These are phyloP conservation scores for Uloborus plumipes DNA, from an alignment of 2,888 invertebrate genomes.

Conservation along the genomic window DNA sequence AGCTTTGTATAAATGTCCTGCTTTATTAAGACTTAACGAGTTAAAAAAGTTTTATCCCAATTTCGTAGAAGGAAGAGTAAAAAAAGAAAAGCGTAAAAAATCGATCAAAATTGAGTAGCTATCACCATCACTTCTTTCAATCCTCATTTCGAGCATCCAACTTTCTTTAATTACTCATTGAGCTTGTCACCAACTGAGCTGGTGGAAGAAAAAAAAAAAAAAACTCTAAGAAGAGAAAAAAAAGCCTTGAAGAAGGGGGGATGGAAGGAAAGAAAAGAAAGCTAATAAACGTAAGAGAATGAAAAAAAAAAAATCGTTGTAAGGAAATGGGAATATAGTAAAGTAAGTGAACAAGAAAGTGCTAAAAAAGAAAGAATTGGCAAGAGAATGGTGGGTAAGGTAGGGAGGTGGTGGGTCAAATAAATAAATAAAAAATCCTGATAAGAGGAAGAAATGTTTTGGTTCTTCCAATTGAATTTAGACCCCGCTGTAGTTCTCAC, in stretches of 20 bases:
- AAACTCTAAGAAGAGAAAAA: constrained; percentile 2
- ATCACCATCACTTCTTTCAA: constrained; percentile 29
- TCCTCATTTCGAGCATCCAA: not conserved
- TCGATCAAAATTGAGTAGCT: constrained; percentile 53
- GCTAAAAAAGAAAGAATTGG: not conserved
- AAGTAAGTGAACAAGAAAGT: constrained; percentile 34
- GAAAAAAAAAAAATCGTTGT: constrained; percentile 11
- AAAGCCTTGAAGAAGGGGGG: not conserved
- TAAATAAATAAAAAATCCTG: too few relatives aligned
- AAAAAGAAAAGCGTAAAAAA: constrained; percentile 8
- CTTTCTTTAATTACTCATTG: constrained; percentile 64
- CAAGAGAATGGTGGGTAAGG: not conserved
- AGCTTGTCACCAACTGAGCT: constrained; percentile 51
- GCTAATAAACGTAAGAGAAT: not conserved
- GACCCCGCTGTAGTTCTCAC: constrained; percentile 43
- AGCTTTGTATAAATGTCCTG: too few relatives aligned
- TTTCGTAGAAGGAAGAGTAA: constrained; percentile 4
- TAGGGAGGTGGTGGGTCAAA: not conserved
- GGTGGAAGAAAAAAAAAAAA: constrained; percentile 7
- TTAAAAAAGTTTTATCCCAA: not conserved
- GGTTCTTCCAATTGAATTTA: constrained; percentile 54
- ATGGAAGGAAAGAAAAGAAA: not conserved
- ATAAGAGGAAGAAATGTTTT: constrained; percentile 42
- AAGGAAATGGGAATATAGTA: constrained; percentile 44
- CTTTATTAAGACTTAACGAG: too few relatives aligned